These are phyloP conservation scores for Philaenus spumarius DNA, from an alignment of 1,140 invertebrate genomes.

Conservation along the genomic window DNA sequence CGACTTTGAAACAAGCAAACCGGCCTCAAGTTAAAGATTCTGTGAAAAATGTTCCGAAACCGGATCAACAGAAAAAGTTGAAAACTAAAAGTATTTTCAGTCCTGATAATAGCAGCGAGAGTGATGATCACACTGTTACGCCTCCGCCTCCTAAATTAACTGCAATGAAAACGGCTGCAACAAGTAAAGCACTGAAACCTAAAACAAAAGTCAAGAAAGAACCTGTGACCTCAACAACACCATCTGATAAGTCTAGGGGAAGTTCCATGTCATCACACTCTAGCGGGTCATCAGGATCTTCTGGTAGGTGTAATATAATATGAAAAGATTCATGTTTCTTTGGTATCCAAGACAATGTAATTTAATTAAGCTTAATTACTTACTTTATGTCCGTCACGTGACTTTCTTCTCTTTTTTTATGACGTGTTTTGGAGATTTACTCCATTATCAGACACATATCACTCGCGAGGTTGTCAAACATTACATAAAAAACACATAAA, in stretches of 20 bases:
- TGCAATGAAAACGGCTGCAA: constrained; percentile 41
- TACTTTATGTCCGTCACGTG: too few species aligned
- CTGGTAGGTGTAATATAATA: constrained; percentile 10
- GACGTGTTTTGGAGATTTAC: too few species aligned
- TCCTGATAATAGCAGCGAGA: constrained; percentile 72
- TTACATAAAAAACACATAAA: too few species aligned
- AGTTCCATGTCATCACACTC: constrained; percentile 42
- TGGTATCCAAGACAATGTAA: too few species aligned
- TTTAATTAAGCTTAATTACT: too few species aligned
- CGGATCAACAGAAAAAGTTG: constrained; percentile 46
- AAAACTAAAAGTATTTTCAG: constrained; percentile 79
- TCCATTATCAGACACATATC: too few species aligned
- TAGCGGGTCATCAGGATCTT: constrained; percentile 34
- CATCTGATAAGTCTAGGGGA: constrained; percentile 38
- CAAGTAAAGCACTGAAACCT: constrained; percentile 30
- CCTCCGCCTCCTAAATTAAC: constrained; percentile 37
- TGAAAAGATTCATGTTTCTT: background rate
- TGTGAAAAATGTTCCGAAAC: constrained; percentile 30
- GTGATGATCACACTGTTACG: constrained; percentile 43
- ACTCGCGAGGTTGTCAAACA: too few species aligned
- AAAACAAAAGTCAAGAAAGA: constrained; percentile 33
- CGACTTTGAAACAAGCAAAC: constrained; percentile 11
- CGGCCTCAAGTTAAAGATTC: constrained; percentile 19
- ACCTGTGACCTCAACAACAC: constrained; percentile 29
- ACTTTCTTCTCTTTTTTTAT: too few species aligned